Base-by-base conservation (phyloP, 2,888 invertebrate species). In the Nymphalis urticae region DNA sequence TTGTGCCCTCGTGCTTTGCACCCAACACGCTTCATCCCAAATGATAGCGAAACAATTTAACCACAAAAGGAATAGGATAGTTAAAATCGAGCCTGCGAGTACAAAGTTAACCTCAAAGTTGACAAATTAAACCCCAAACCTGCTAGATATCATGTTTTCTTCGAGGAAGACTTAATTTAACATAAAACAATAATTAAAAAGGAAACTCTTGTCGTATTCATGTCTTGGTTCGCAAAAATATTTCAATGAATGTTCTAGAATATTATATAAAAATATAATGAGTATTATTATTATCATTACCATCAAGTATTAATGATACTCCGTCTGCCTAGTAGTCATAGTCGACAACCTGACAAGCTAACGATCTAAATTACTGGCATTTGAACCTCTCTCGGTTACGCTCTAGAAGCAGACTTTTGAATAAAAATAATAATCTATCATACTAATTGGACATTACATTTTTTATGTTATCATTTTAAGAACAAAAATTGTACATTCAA, bases 301-400 rank as follows among this genome's bases (percentile, higher is more conserved):
- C 8, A 8, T 56, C 9, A n/a, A 32, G 1, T 56, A 32, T 32
- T 32, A 17, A n/a, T 56, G 19, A 4, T 32, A 62, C 36, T 36
- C 62, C 10, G 51, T 9, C 19, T 27, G 51, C 51, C 51, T 17
- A 62, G 21, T n/a, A 17, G 17, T 32, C 16, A 32, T 32, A 17
- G 59, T 36, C 53, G 63, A 48, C 61, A 27, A 36, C 8, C 56
- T 48, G 54, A 50, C 58, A 56, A 65, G 50, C 62, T 48, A 69
- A 65, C 59, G 62, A 69, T 58, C 65, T 32, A 65, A 69, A 69
- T 69, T 51, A 64, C 61, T 62, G 61, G 50, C 59, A 60, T 60
- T 68, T 68, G 60, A 62, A 62, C 54, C 24, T 62, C 61, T 68
- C 61, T 69, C 64, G 54, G 61, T 69, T 69, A 69, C 61, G 64